These are phyloP conservation scores for Brachionus paranguensis DNA, from an alignment of 1,140 invertebrate genomes.

Conservation along the genomic window DNA sequence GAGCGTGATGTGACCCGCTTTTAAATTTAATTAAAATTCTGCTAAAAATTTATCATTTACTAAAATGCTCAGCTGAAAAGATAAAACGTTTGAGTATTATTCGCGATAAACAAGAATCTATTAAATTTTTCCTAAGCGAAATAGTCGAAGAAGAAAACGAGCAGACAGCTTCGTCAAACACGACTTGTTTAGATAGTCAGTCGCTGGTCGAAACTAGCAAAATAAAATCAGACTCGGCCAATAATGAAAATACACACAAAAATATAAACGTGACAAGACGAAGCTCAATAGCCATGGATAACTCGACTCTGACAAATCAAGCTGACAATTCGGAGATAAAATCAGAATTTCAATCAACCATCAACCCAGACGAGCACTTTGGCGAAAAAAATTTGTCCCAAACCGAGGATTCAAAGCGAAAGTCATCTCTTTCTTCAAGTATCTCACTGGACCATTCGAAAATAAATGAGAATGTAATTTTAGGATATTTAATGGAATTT, in stretches of 20 bases:
- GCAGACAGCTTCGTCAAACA: neutral
- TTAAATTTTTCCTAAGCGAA: slow-evolving; percentile 31
- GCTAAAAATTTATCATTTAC: neutral
- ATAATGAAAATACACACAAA: neutral
- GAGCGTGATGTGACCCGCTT: neutral
- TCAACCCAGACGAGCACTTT: neutral
- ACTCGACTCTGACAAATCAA: neutral
- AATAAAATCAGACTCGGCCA: neutral
- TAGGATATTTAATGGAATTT: neutral
- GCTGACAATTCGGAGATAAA: neutral
- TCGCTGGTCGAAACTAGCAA: neutral
- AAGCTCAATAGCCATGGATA: slow-evolving; percentile 9
- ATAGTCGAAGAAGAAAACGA: slow-evolving; percentile 39
- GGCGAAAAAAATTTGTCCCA: neutral
- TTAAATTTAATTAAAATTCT: neutral
- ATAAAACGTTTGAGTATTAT: slow-evolving; percentile 38
- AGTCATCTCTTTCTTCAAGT: neutral
- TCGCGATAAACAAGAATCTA: slow-evolving; percentile 37
- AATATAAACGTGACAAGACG: slow-evolving; percentile 30
- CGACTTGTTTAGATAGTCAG: neutral
- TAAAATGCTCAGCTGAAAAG: slow-evolving; percentile 34
- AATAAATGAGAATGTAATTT: neutral
- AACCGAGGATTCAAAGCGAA: neutral
- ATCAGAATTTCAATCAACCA: neutral
- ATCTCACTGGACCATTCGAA: neutral